A percentile compares a stretch with the other conserved stretches of the same genome.
phyloP scores from a whole-genome alignment of 1,140 invertebrate genomes.

The Bombus fervidus region DNA sequence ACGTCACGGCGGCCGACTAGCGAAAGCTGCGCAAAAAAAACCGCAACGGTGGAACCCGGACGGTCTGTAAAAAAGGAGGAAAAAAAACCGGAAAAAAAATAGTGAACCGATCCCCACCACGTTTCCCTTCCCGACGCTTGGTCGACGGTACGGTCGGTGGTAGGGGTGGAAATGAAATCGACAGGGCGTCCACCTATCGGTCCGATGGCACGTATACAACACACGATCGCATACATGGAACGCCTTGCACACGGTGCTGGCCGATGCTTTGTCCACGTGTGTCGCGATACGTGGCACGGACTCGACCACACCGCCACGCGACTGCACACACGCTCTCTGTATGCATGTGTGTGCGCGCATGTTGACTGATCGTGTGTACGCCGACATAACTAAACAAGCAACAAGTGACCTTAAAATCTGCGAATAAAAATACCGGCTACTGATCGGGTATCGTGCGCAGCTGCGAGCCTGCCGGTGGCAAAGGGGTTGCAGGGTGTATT shows the following conservation, averaged over 20 bases:
- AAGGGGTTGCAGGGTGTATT: conserved; percentile 53
- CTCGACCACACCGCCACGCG: conserved; percentile 11
- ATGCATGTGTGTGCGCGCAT: conserved; percentile 27
- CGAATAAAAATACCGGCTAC: conserved; percentile 77
- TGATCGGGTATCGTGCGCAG: conserved; percentile 74
- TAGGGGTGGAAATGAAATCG: conserved; percentile 74
- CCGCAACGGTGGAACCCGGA: conserved; percentile 64
- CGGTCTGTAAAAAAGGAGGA: conserved; percentile 60
- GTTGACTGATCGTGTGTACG: conserved; percentile 62
- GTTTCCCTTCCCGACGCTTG: conserved; percentile 2
- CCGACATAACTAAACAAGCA: conserved; percentile 80
- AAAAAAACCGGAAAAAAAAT: conserved; percentile 66
- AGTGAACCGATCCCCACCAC: conserved; percentile 59
- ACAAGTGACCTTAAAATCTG: conserved; percentile 81
- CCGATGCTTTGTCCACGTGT: conserved; percentile 61
- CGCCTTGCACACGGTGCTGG: conserved; percentile 54
- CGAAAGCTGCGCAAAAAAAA: conserved; percentile 70
- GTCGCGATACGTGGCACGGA: conserved; percentile 58
- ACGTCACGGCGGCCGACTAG: conserved; percentile 57
- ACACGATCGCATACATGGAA: conserved; percentile 53
- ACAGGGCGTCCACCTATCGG: conserved; percentile 79
- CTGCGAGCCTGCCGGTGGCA: conserved; percentile 48
- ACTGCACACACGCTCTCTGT: conserved; percentile 9
- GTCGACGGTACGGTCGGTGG: not conserved
- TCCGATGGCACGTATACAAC: conserved; percentile 67